Percentiles rank a stretch among this genome's conserved stretches.
These are phyloP conservation scores for Hucho hucho DNA, from an alignment of 2,113 vertebrate species.

Conservation along the genomic window DNA sequence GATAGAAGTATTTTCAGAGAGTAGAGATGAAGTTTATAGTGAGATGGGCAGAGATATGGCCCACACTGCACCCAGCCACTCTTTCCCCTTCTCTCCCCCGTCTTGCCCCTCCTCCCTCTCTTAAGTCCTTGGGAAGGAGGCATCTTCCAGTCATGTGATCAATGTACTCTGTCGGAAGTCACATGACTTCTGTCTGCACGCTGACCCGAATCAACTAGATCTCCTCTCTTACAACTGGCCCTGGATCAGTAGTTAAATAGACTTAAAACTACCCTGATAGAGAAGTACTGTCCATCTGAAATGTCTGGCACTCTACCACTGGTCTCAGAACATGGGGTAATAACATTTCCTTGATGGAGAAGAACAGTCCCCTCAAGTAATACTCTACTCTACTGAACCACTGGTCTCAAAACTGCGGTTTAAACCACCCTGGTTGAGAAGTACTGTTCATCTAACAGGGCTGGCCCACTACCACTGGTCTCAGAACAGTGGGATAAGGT, in stretches of 20 bases:
- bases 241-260: conserved; percentile 3
- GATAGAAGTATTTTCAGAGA: conserved; percentile 5
- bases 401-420: conserved; percentile 8
- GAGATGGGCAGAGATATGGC: conserved; percentile 25
- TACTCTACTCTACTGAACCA: no score
- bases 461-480: conserved; percentile 13
- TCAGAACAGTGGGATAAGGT: conserved; percentile 9
- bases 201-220: conserved; percentile 28
- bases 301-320: neutral
- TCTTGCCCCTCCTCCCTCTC: conserved; percentile 1
- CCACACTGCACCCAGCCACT: conserved; percentile 28
- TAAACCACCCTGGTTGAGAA: conserved; percentile 9
- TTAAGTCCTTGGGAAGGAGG: conserved; percentile 13
- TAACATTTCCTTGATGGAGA: conserved; percentile 1
- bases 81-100: conserved; percentile 35
- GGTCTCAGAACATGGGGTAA: conserved; percentile 12
- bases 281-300: conserved; percentile 3
- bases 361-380: neutral
- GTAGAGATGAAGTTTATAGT: conserved; percentile 17
- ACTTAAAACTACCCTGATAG: conserved; percentile 4
- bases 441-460: conserved; percentile 9
- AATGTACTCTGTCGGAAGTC: conserved; percentile 28
- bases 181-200: conserved; percentile 56
- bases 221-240: conserved; percentile 7
- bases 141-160: conserved; percentile 3